Base-by-base conservation (phyloP, 2,888 invertebrate species). In the Dendrolimus pini region DNA sequence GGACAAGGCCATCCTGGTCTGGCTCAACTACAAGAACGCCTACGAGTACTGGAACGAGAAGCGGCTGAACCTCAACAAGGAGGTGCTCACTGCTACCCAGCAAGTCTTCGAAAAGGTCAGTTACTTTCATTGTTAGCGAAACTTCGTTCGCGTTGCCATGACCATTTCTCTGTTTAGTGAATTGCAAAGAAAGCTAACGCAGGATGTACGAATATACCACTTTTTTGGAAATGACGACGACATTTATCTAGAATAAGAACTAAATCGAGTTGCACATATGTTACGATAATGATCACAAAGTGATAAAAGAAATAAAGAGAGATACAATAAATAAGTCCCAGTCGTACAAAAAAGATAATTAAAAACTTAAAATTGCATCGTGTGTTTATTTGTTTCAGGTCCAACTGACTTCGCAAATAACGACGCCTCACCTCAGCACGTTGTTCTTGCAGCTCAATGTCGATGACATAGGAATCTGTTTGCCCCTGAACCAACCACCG, bases 31-130 rank as follows among this genome's bases (percentile, higher is more conserved):
- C 80, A 99, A 99, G 89, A 99, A 99, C 84, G 99, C 99, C 0
- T 99, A 99, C 78, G 99, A 99, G 80, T 99, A 99, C 85, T 99
- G 99, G 99, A 97, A 97, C 68, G 98, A 98, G 82, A 99, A 99
- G 84, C 91, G 99, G 7, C 95, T 97, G 7, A 97, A 95, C 70
- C 90, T 98, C 54, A 98, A 97, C 77, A 96, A 96, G 72, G 98
- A 98, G 78, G 96, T 97, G 53, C 87, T 95, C 0, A 93, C 94
- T 1, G 94, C 95, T 9, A 95, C 95, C 0, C 94, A 95, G 70
- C 94, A 95, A 75, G 93, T 93, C 3, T 85, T 91, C 55, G 89
- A 88, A 63, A 87, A 87, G 83, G 89, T 87, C 61, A 53, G 55
- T 13, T 1, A 0, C 3, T 41, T 61, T 10, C 2, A 10, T 7